Percentiles rank a stretch among this genome's conserved stretches.
phyloP scores from a whole-genome alignment of 1,140 invertebrate species.

The Sminthurides bifidus region DNA sequence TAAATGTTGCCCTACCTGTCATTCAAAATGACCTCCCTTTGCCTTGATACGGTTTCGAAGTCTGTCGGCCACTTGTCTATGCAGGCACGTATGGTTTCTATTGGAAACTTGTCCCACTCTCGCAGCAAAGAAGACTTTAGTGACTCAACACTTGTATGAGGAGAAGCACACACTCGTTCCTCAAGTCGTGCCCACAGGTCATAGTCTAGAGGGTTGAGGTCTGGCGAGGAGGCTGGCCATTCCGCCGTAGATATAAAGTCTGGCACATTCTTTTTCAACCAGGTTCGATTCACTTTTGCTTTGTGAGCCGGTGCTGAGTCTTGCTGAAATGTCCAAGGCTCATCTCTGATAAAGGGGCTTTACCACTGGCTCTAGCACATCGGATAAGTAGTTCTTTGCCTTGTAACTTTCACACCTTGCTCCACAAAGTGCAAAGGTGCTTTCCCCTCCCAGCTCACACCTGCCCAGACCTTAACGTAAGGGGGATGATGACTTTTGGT shows the following conservation, averaged over 20 bases:
- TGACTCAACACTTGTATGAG: conserved; percentile 1
- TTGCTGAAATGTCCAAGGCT: background rate
- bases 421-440: conserved; percentile 4
- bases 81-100: no score
- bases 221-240: conserved; percentile 3
- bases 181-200: no score
- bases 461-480: conserved; percentile 15
- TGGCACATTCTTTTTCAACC: conserved; percentile 8
- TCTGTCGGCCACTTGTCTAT: no score
- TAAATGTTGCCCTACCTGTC: no score
- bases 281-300: background rate
- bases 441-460: conserved; percentile 11
- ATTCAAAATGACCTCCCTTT: no score
- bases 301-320: conserved; percentile 11
- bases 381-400: conserved; percentile 12
- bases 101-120: conserved; percentile 1
- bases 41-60: no score
- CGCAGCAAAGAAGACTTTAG: conserved; percentile 6
- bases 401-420: conserved; percentile 13
- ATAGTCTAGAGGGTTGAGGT: no score
- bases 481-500: conserved; percentile 11
- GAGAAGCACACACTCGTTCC: background rate
- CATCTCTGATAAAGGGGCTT: conserved; percentile 1
- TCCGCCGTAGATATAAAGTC: conserved; percentile 11
- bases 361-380: conserved; percentile 11